These are phyloP conservation scores for Cryptus viduatorius DNA, from an alignment of 2,888 invertebrate species.

Conservation along the genomic window DNA sequence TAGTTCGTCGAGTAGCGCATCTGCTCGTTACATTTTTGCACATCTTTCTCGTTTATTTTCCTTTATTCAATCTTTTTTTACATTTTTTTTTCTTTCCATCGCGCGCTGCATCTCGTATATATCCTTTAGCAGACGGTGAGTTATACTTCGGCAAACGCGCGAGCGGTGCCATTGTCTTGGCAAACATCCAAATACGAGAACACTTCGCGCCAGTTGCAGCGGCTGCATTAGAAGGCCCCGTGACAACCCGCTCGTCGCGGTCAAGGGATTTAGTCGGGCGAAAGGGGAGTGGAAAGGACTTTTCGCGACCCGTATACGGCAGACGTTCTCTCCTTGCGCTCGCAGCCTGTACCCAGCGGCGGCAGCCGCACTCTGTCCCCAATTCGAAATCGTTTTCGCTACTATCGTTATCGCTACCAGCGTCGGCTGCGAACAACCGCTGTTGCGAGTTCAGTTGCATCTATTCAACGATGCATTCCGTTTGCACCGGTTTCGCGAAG, in stretches of 20 bases:
- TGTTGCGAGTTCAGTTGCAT: background rate
- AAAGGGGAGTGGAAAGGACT: conserved; percentile 3
- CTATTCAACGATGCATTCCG: background rate
- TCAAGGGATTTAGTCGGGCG: background rate
- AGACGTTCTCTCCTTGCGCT: background rate
- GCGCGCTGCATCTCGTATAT: background rate
- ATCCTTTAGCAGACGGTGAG: background rate
- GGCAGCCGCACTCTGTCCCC: conserved; percentile 37
- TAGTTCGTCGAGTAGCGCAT: background rate
- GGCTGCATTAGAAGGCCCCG: conserved; percentile 20
- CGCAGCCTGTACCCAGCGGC: no score
- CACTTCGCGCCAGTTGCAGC: conserved; percentile 52
- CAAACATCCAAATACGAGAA: conserved; percentile 50
- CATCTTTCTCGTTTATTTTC: background rate
- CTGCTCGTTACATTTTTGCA: conserved; percentile 5
- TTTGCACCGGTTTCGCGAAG: conserved; percentile 24
- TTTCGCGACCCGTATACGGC: background rate
- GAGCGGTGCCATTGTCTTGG: conserved; percentile 55
- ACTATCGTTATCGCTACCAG: background rate
- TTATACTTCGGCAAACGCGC: conserved; percentile 19
- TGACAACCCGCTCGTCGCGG: conserved; percentile 15
- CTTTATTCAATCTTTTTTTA: background rate
- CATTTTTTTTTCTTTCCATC: conserved; percentile 29
- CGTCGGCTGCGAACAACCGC: background rate
- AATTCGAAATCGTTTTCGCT: conserved; percentile 25